These are phyloP conservation scores for Tupiocoris notatus DNA, from an alignment of 2,888 invertebrate genomes.

Conservation along the genomic window DNA sequence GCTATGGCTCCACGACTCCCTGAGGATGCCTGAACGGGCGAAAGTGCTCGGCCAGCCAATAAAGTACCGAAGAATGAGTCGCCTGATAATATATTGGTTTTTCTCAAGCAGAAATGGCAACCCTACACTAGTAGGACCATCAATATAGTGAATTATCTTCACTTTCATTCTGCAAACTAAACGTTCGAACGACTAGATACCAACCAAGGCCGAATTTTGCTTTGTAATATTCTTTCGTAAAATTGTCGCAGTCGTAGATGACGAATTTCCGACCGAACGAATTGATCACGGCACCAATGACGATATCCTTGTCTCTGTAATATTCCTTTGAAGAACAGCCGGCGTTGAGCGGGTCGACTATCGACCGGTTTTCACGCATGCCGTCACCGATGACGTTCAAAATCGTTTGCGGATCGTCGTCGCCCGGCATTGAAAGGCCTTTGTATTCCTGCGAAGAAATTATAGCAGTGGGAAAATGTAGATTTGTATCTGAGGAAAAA, in stretches of 20 bases:
- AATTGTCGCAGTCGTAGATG: constrained; percentile 79
- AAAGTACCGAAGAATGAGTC: no score
- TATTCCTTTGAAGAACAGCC: constrained; percentile 52
- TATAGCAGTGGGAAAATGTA: not conserved
- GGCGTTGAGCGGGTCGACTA: constrained; percentile 61
- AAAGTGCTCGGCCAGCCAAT: no score
- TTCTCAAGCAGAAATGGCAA: no score
- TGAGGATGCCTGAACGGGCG: no score
- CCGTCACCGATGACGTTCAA: constrained; percentile 65
- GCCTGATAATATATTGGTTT: no score
- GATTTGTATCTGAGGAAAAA: not conserved
- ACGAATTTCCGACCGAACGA: constrained; percentile 78
- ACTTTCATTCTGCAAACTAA: no score
- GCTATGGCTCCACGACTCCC: no score
- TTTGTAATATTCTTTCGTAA: constrained; percentile 80
- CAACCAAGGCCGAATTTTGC: constrained; percentile 65
- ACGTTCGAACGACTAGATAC: no score
- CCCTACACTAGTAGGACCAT: no score
- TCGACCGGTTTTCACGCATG: constrained; percentile 57
- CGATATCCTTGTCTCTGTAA: constrained; percentile 69
- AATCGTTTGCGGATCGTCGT: constrained; percentile 58
- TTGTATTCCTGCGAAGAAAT: constrained; percentile 24
- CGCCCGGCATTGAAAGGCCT: constrained; percentile 57
- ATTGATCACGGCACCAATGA: constrained; percentile 77
- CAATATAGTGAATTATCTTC: no score